Evolutionary conservation across 2,797 vertebrate genomes (phyloP), one percentile per base, ranked within the genome.

Genomic region (Aulostomus chinensis): DNA sequence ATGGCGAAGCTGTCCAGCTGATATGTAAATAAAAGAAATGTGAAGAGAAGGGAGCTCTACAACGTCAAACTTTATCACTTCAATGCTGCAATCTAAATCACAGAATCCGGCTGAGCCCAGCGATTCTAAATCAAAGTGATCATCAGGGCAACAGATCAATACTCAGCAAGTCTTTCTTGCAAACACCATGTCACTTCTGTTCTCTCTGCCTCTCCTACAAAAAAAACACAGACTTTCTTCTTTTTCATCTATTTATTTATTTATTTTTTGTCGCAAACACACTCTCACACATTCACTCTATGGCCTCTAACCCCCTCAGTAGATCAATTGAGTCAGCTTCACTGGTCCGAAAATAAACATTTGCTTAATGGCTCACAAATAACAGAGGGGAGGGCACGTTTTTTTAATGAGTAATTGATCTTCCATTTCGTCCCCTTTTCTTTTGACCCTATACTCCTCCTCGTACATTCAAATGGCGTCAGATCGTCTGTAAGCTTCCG

Each of bases 51-150:
- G n/a, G n/a, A n/a, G n/a, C n/a, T n/a, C n/a, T n/a, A n/a, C n/a
- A n/a, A n/a, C n/a, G n/a, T n/a, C n/a, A n/a, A n/a, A n/a, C n/a
- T n/a, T n/a, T n/a, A n/a, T n/a, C 55, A 37, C 62, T 54, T 67
- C 45, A 64, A 15, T 8, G 14, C 12, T 42, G 31, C 56, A 40
- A 68, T 72, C 75, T 60, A 77, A 83, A 80, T 80, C 54, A 57
- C 33, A 35, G 25, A 58, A 57, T 57, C 59, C 32, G 42, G 32
- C 34, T 53, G 62, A 72, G 73, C n/a, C n/a, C n/a, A n/a, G n/a
- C n/a, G n/a, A n/a, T n/a, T n/a, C n/a, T 64, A 69, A 82, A 68
- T 81, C 73, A 76, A 76, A 67, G 57, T 46, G 55, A 79, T 73
- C 69, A 61, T 59, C 10, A 5, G 49, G 70, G 74, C 52, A 73